Conservation (phyloP, 1,140 invertebrate species). For the Ostrea edulis region DNA sequence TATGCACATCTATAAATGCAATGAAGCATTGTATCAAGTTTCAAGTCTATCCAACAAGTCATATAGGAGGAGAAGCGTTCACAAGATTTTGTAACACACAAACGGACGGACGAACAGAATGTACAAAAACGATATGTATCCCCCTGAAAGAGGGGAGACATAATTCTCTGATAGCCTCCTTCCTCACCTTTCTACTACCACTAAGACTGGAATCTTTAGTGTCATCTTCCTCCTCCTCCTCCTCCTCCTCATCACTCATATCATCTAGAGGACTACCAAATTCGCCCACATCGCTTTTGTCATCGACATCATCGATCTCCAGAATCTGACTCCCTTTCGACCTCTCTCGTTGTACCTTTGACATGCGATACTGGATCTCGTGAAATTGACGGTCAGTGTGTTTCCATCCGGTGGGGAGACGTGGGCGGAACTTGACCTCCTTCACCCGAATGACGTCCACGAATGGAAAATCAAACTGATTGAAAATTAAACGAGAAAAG, state of each 20-base stretch:
- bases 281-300: neutral
- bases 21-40: too few relatives aligned
- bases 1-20: too few relatives aligned
- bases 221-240: slow-evolving; percentile 61
- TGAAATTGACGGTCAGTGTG: slow-evolving; percentile 70
- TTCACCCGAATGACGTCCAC: slow-evolving; percentile 71
- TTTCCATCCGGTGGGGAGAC: slow-evolving; percentile 70
- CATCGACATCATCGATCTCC: slow-evolving; percentile 55
- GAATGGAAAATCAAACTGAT: slow-evolving; percentile 76
- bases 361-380: slow-evolving; percentile 73
- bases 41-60: too few relatives aligned
- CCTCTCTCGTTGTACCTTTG: slow-evolving; percentile 48
- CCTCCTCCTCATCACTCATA: slow-evolving; percentile 57
- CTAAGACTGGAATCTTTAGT: neutral
- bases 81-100: too few relatives aligned
- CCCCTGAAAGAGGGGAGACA: too few relatives aligned
- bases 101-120: too few relatives aligned
- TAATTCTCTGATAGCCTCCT: too few relatives aligned
- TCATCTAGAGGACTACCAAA: slow-evolving; percentile 38
- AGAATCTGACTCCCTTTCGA: slow-evolving; percentile 51
- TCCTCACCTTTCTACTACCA: slow-evolving; percentile 16
- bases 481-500: neutral
- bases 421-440: slow-evolving; percentile 72
- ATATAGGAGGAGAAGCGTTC: too few relatives aligned
- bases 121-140: too few relatives aligned